Evolutionary conservation across 2,113 vertebrate genomes (phyloP).

Genomic region (Lanius ludovicianus): DNA sequence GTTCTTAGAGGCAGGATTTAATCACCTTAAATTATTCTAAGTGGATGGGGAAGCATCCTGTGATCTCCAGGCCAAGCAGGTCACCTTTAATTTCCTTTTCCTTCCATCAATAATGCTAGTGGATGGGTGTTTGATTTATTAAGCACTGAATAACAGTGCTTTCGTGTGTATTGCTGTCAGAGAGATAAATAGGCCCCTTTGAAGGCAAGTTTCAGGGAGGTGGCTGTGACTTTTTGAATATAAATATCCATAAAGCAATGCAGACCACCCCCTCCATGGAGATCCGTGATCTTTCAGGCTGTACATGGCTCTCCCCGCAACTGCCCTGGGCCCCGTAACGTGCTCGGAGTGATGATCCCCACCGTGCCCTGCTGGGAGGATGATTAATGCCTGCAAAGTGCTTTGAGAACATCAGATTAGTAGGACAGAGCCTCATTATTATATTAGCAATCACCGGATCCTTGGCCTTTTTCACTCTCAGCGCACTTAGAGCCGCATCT

Average conservation of each 20-base stretch:
- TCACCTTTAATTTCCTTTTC: conserved; percentile 54
- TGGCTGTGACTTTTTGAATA: background rate
- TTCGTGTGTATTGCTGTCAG: conserved; percentile 10
- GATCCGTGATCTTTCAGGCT: accelerated
- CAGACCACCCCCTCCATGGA: background rate
- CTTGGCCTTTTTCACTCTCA: conserved; percentile 29
- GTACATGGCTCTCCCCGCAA: accelerated
- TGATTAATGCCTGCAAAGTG: conserved; percentile 56
- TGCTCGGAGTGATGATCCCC: background rate
- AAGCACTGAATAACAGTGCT: background rate
- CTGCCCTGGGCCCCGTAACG: background rate
- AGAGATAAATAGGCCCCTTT: conserved; percentile 22
- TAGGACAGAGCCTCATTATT: conserved; percentile 56
- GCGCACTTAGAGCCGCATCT: background rate
- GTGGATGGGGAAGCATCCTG: background rate
- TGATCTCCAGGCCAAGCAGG: conserved; percentile 29
- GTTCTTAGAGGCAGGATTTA: conserved; percentile 8
- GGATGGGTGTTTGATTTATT: conserved; percentile 47
- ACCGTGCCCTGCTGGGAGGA: background rate
- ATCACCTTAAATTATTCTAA: conserved; percentile 15
- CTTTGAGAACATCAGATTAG: conserved; percentile 67
- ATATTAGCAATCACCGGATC: conserved; percentile 34
- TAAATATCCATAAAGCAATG: background rate
- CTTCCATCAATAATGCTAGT: background rate
- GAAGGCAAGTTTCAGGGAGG: background rate